A percentile compares a stretch with the other conserved stretches of the same genome.
Evolutionary conservation across 2,113 vertebrate species (phyloP).

Genomic region (Accipiter cooperii): DNA sequence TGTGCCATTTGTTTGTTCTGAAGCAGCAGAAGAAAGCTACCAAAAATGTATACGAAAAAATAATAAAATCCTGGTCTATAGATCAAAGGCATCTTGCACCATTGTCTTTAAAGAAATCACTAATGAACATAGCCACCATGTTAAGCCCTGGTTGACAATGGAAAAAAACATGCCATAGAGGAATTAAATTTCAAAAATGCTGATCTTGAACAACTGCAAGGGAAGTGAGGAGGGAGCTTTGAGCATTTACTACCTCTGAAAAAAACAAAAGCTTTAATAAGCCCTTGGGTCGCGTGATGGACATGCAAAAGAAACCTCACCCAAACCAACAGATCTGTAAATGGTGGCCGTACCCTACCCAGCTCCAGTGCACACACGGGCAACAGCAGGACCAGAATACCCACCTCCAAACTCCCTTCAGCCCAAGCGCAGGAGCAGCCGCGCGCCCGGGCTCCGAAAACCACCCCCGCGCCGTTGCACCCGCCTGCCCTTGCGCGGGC

Average conservation of each 20-base stretch:
- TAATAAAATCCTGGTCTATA: background rate
- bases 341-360: background rate
- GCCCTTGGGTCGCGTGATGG: rapidly evolving
- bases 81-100: slow-evolving; percentile 13
- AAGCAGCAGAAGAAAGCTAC: slow-evolving; percentile 5
- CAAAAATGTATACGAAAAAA: background rate
- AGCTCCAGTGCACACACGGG: background rate
- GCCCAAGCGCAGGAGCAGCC: background rate
- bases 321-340: background rate
- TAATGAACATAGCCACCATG: background rate
- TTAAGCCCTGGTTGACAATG: background rate
- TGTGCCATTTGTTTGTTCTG: slow-evolving; percentile 15
- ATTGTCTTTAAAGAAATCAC: background rate
- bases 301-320: background rate
- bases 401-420: background rate
- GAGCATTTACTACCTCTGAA: background rate
- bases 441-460: rapidly evolving
- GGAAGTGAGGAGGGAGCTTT: background rate
- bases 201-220: background rate
- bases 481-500: background rate
- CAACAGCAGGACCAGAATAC: rapidly evolving
- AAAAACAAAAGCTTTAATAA: background rate
- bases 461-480: rapidly evolving
- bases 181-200: background rate
- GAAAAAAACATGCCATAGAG: background rate